These are phyloP conservation scores for Trachurus trachurus DNA, from an alignment of 2,797 vertebrate genomes.

Conservation along the genomic window DNA sequence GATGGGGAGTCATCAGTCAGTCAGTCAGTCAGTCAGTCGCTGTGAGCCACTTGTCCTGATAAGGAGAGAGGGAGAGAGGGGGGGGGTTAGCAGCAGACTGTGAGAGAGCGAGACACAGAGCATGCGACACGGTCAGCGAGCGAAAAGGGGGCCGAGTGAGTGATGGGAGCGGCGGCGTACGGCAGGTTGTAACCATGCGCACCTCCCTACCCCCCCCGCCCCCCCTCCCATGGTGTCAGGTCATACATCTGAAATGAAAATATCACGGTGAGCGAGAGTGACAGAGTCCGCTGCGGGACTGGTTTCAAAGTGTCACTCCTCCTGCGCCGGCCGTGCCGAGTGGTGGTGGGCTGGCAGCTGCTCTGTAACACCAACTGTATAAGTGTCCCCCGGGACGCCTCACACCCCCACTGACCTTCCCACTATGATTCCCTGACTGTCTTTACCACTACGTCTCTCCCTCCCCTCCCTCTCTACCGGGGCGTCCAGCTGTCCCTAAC, in stretches of 20 bases:
- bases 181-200: slow-evolving; percentile 21
- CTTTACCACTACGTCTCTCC: slow-evolving; percentile 31
- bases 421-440: slow-evolving; percentile 55
- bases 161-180: slow-evolving; percentile 32
- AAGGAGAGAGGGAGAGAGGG: slow-evolving; percentile 59
- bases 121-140: slow-evolving; percentile 24
- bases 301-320: slow-evolving; percentile 58
- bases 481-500: slow-evolving; percentile 80
- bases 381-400: slow-evolving; percentile 56
- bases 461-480: slow-evolving; percentile 23
- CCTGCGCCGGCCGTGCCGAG: slow-evolving; percentile 57
- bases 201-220: no score
- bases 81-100: slow-evolving; percentile 34
- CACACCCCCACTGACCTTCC: slow-evolving; percentile 71
- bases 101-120: slow-evolving; percentile 13
- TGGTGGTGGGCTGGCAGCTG: slow-evolving; percentile 85
- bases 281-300: slow-evolving; percentile 48
- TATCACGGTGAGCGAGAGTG: slow-evolving; percentile 58
- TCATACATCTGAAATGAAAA: slow-evolving; percentile 61
- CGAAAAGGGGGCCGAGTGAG: slow-evolving; percentile 26
- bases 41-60: slow-evolving; percentile 64
- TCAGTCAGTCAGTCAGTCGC: slow-evolving; percentile 33
- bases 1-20: slow-evolving; percentile 18
- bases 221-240: slow-evolving; percentile 14
- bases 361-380: slow-evolving; percentile 75